These are phyloP conservation scores for Campoletis sonorensis DNA, from an alignment of 1,140 invertebrate species.

Conservation along the genomic window DNA sequence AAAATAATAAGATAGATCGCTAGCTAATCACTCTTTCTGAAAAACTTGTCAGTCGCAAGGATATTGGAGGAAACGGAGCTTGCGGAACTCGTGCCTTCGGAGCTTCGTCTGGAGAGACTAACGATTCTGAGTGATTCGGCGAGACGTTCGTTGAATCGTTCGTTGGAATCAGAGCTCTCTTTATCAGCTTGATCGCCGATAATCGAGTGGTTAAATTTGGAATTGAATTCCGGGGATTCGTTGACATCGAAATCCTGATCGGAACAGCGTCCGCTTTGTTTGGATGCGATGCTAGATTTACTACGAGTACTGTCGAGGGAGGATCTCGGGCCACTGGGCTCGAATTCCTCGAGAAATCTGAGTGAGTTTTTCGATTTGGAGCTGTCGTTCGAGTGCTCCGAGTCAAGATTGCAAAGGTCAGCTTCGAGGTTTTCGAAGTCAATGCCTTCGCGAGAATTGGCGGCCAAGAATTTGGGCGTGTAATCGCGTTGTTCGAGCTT, in stretches of 20 bases:
- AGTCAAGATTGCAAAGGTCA: conserved; percentile 68
- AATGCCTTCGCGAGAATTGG: conserved; percentile 72
- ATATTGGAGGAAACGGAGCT: conserved; percentile 52
- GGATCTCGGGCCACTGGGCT: conserved; percentile 55
- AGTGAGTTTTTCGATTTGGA: conserved; percentile 65
- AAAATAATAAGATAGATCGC: conserved; percentile 49
- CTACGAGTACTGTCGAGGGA: conserved; percentile 54
- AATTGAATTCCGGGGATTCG: conserved; percentile 55
- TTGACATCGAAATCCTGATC: conserved; percentile 46
- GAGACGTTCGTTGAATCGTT: conserved; percentile 53
- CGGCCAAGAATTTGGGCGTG: conserved; percentile 68
- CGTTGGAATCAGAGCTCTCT: conserved; percentile 53
- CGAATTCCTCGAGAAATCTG: conserved; percentile 57
- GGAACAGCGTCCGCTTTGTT: conserved; percentile 51
- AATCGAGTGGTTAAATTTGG: conserved; percentile 62
- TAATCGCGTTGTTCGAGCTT: conserved; percentile 52
- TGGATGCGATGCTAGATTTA: conserved; percentile 47
- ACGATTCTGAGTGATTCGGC: conserved; percentile 54
- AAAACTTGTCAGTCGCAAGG: conserved; percentile 59
- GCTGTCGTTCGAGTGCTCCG: conserved; percentile 69
- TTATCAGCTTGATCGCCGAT: conserved; percentile 57
- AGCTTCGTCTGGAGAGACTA: conserved; percentile 48
- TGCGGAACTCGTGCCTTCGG: conserved; percentile 53
- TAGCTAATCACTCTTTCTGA: conserved; percentile 58
- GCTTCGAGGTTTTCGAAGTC: conserved; percentile 73